A percentile compares a stretch with the other conserved stretches of the same genome.
Evolutionary conservation across 2,113 vertebrate genomes (phyloP).

Genomic region (Tyrannus savana): DNA sequence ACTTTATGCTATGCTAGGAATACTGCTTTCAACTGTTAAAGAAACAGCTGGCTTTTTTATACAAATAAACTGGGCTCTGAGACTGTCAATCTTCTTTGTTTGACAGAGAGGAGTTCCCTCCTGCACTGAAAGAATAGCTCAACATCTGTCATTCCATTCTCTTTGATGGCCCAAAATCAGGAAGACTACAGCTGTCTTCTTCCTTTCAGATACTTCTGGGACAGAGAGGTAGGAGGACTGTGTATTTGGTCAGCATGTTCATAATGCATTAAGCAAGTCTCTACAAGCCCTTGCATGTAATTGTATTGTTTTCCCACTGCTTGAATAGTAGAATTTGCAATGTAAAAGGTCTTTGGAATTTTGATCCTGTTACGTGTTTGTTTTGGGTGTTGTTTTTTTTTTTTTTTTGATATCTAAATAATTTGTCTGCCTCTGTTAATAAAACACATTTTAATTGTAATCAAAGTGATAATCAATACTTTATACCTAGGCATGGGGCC

Average conservation of each 20-base stretch:
- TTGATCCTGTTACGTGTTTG: neutral
- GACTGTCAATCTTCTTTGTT: constrained; percentile 79
- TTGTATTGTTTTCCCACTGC: constrained; percentile 50
- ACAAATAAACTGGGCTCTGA: constrained; percentile 74
- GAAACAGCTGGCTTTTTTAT: constrained; percentile 79
- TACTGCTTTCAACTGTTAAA: constrained; percentile 62
- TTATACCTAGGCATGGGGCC: neutral
- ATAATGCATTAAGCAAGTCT: constrained; percentile 56
- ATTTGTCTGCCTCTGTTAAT: constrained; percentile 54
- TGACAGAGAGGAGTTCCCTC: constrained; percentile 73
- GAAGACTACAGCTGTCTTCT: constrained; percentile 77
- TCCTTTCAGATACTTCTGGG: constrained; percentile 75
- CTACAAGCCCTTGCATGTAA: constrained; percentile 62
- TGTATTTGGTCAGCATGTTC: constrained; percentile 61
- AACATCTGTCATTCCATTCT: constrained; percentile 84
- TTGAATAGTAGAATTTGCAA: constrained; percentile 56
- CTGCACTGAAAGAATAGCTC: constrained; percentile 72
- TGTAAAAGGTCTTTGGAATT: constrained; percentile 54
- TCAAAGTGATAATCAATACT: constrained; percentile 38
- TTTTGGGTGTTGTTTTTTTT: neutral
- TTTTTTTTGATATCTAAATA: constrained; percentile 19
- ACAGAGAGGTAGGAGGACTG: constrained; percentile 61
- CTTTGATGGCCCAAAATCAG: constrained; percentile 71
- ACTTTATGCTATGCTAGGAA: constrained; percentile 46
- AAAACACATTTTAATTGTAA: constrained; percentile 41